Evolutionary conservation across 1,140 invertebrate genomes (phyloP), one percentile per base, ranked within the genome.

Genomic region (Heliothis virescens): DNA sequence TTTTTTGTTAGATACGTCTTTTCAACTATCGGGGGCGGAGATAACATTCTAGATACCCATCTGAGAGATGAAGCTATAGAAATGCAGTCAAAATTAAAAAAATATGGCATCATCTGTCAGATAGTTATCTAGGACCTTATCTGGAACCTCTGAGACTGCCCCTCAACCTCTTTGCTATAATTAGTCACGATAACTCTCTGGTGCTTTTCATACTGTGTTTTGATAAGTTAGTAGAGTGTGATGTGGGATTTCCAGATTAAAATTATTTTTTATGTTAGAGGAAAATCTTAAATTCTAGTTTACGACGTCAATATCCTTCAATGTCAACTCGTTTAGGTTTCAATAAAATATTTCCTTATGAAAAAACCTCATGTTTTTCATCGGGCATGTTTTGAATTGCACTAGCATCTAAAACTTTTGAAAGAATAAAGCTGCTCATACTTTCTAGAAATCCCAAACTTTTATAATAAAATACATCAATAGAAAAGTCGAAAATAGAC

Each of bases 161-260:
- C 52, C 41, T 18, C 21, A 72, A 65, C 78, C 50, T 50, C 47
- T 41, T 65, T 52, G 55, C 59, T 26, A 59, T 50, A 15, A 79
- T 79, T 79, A 79, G 78, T 79, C 78, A 79, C 78, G 29, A 47
- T 16, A 34, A 75, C 60, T 63, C 74, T 63, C 34, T 62, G 50
- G 78, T 79, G 69, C 69, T 63, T 16, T 62, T 79, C 59, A 79
- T 53, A 73, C 47, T 63, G 57, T 63, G 69, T 59, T n/a, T 18
- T 77, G 47, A 57, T 50, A 62, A 73, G 69, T 79, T 79, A 79
- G 76, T 79, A 69, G 48, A 4, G 63, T 67, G 50, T 55, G 16
- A 75, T 0, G 59, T 52, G 55, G 65, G 60, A 52, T 63, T 76
- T 63, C 74, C 60, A 52, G 15, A 53, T 3, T n/a, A n/a, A n/a